Base-by-base conservation (phyloP, 2,888 invertebrate species). In the Leptothorax acervorum region DNA sequence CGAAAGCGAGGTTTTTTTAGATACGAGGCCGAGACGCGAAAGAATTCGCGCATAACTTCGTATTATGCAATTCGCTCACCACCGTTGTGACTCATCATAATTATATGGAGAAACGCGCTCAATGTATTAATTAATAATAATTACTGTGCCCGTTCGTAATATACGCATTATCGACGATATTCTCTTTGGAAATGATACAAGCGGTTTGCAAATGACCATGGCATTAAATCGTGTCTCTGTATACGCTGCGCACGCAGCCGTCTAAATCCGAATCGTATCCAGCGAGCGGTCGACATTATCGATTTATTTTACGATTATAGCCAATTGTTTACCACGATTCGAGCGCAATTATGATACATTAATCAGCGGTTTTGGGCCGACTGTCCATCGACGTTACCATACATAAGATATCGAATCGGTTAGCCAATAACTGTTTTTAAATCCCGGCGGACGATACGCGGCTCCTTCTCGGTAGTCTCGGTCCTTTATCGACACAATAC, bases 61-160 rank as follows among this genome's bases (percentile, higher is more conserved):
- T 23, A 31, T 31, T 23, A 31, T 31, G 79, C n/a, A 23, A 3
- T n/a, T 5, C 42, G 35, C 23, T 57, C 15, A 11, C 18, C 6
- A 15, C 11, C 23, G 5, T 48, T 57, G n/a, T 4, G 35, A 60
- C 23, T 79, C 57, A 45, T 79, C 57, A 45, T 71, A 71, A 79
- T 79, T 71, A 70, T 65, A 55, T 28, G 15, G 71, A 31, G 71
- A 60, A 48, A 55, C 65, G 63, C 45, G 71, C 4, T 28, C 71
- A 35, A 79, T 60, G 60, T 71, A 79, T 79, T 79, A 79, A 79
- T 79, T 71, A 79, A 79, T 79, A 79, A 71, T 71, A 79, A 79
- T 71, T 39, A 60, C 57, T 8, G 45, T 18, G 45, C 18, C 48
- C 12, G 57, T 23, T 15, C 45, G 23, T 28, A 48, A 57, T 23